These are phyloP conservation scores for Bhutanitis thaidina DNA, from an alignment of 2,888 invertebrate species.

Conservation along the genomic window DNA sequence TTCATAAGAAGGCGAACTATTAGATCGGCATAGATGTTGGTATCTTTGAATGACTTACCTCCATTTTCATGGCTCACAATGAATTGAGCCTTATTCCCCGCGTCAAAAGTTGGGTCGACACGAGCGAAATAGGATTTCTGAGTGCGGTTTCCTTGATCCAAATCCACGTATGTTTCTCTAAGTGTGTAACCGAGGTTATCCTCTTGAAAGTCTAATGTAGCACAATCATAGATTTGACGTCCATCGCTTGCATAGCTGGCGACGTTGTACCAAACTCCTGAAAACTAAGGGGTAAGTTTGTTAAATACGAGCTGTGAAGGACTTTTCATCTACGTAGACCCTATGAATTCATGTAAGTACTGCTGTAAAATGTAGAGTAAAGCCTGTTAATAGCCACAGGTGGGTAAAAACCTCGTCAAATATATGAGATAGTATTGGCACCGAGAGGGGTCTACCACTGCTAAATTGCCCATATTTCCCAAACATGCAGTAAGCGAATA, in stretches of 20 bases:
- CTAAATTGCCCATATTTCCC: too few relatives aligned
- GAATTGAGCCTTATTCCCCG: slow-evolving; percentile 61
- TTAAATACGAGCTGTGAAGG: too few relatives aligned
- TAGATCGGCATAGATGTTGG: too few relatives aligned
- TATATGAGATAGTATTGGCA: too few relatives aligned
- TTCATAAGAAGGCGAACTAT: too few relatives aligned
- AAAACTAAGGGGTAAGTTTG: slow-evolving; percentile 45
- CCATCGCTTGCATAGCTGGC: slow-evolving; percentile 67
- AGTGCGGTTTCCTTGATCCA: slow-evolving; percentile 54
- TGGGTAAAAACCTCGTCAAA: too few relatives aligned
- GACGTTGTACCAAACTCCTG: slow-evolving; percentile 68
- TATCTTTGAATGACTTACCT: slow-evolving; percentile 37
- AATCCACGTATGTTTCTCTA: slow-evolving; percentile 57
- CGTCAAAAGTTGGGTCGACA: slow-evolving; percentile 69
- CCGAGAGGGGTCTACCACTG: too few relatives aligned
- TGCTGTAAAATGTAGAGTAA: too few relatives aligned
- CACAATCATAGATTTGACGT: slow-evolving; percentile 58
- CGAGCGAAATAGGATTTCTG: slow-evolving; percentile 68
- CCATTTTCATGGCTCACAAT: slow-evolving; percentile 66
- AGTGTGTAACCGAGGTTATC: slow-evolving; percentile 66
- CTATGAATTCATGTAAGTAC: too few relatives aligned
- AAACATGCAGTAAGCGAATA: too few relatives aligned
- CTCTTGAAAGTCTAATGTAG: slow-evolving; percentile 63
- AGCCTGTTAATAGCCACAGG: too few relatives aligned
- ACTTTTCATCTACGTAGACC: too few relatives aligned